phyloP scores from a whole-genome alignment of 2,797 vertebrate species.

The Syngnathus acus region DNA sequence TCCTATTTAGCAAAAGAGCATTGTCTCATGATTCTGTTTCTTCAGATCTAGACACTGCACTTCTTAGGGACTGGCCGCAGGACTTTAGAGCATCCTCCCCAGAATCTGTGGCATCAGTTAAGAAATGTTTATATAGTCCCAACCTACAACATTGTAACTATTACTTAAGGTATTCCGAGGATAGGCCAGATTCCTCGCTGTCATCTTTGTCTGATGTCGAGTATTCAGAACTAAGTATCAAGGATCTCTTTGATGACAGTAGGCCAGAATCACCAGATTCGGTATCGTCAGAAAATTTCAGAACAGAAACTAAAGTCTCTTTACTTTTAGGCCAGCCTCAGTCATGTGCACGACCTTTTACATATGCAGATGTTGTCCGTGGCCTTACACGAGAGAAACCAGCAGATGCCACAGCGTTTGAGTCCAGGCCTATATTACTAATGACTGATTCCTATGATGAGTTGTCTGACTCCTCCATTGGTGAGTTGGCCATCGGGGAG shows the following conservation, averaged over 20 bases:
- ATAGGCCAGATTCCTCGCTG: conserved; percentile 9
- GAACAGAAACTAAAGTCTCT: background rate
- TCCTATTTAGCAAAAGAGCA: conserved; percentile 6
- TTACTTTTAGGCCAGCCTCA: no score
- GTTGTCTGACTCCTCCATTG: background rate
- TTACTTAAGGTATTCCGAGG: conserved; percentile 3
- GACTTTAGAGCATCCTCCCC: no score
- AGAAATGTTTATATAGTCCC: background rate
- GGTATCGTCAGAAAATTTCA: background rate
- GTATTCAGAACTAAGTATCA: background rate
- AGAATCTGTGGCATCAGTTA: no score
- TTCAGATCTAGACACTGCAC: no score
- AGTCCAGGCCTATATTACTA: background rate
- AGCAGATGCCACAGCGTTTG: background rate
- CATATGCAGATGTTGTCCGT: conserved; percentile 1
- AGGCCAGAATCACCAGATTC: conserved; percentile 16
- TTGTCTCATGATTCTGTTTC: conserved; percentile 23
- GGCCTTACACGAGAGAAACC: background rate
- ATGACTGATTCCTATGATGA: background rate
- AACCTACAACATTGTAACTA: conserved; percentile 6
- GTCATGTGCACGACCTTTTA: background rate
- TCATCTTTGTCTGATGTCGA: conserved; percentile 16
- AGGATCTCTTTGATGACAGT: conserved; percentile 6
- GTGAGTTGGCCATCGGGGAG: background rate
- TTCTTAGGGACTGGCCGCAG: no score